Conservation (phyloP, 37 sponge, comb jelly and placozoan species). For the Crambe crambe region DNA sequence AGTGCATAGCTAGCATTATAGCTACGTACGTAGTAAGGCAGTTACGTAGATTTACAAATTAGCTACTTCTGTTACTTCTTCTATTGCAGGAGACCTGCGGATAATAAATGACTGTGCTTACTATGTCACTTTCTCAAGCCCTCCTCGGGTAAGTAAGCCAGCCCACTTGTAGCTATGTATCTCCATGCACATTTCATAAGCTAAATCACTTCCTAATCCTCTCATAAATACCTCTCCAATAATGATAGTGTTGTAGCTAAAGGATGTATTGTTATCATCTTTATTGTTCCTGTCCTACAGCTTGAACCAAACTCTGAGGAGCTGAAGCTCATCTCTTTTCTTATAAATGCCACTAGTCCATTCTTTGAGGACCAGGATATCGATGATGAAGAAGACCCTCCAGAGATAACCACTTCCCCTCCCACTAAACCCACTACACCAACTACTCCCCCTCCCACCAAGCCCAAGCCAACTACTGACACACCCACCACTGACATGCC, state of each 20-base stretch:
- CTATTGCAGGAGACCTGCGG: neutral
- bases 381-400: neutral
- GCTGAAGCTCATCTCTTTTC: neutral
- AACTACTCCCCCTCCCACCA: neutral
- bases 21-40: too few species aligned
- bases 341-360: slow-evolving; percentile 11
- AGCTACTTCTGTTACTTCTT: too few species aligned
- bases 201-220: neutral
- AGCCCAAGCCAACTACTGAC: neutral
- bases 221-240: neutral
- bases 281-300: neutral
- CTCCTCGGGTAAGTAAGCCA: slow-evolving; percentile 8
- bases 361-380: slow-evolving; percentile 24
- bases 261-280: neutral
- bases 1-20: too few species aligned
- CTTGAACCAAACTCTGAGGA: slow-evolving; percentile 6
- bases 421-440: slow-evolving; percentile 6
- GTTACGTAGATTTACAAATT: too few species aligned
- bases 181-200: neutral
- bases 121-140: slow-evolving; percentile 1
- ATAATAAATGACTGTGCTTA: slow-evolving; percentile 9
- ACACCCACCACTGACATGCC: neutral
- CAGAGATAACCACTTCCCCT: neutral
- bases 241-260: neutral
- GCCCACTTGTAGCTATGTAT: too few species aligned